Evolutionary conservation across 2,888 invertebrate species (phyloP).

Genomic region (Dioctria linearis): DNA sequence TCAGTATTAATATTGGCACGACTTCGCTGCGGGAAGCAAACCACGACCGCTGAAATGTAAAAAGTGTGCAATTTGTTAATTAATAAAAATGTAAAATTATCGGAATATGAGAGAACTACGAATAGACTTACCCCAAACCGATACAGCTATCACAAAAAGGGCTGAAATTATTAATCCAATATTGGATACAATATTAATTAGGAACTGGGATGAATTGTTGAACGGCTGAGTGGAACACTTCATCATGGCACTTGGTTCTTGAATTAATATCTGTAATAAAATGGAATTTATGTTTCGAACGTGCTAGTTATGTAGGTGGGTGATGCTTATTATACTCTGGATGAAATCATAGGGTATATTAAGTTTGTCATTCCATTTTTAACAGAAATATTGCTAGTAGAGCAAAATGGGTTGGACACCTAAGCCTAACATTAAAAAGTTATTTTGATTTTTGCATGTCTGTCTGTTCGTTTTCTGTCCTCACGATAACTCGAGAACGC

Average conservation of each 20-base stretch:
- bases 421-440: no score
- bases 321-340: no score
- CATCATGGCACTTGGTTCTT: constrained; percentile 63
- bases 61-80: not conserved
- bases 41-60: constrained; percentile 65
- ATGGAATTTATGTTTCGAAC: not conserved
- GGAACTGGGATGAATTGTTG: constrained; percentile 62
- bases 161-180: constrained; percentile 66
- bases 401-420: no score
- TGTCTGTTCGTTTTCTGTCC: no score
- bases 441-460: no score
- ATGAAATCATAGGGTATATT: no score
- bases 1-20: constrained; percentile 67
- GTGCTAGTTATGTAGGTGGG: no score
- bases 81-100: not conserved
- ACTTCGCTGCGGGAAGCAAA: constrained; percentile 65
- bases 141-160: constrained; percentile 64
- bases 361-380: no score
- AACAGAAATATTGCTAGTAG: no score
- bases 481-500: no score
- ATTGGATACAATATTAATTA: constrained; percentile 66
- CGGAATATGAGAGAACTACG: constrained; percentile 35
- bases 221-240: constrained; percentile 65
- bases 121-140: constrained; percentile 67
- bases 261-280: constrained; percentile 64